phyloP scores from a whole-genome alignment of 2,888 invertebrate species.

The Helicoverpa assulta region DNA sequence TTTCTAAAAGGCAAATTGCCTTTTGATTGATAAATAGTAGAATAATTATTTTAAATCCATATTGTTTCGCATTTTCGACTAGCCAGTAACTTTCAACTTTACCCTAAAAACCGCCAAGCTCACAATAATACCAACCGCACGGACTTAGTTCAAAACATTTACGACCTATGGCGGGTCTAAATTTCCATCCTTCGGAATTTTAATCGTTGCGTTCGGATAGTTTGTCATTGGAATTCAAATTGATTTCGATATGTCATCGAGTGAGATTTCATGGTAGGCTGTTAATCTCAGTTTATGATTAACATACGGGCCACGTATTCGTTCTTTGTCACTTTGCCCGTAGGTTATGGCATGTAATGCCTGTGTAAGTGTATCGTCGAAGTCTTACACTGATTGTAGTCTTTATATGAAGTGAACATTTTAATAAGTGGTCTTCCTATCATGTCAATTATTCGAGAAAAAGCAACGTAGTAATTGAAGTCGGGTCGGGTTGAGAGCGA shows the following conservation, averaged over 20 bases:
- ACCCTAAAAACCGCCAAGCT: conserved; percentile 35
- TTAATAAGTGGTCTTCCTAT: background rate
- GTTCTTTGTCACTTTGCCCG: conserved; percentile 61
- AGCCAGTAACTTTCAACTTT: conserved; percentile 15
- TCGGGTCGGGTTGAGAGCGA: too few relatives aligned
- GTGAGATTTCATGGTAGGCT: conserved; percentile 71
- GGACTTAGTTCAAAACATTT: conserved; percentile 63
- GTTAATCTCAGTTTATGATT: conserved; percentile 72
- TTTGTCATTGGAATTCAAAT: conserved; percentile 73
- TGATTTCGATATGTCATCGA: conserved; percentile 70
- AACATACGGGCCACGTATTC: conserved; percentile 70
- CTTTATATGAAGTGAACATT: conserved; percentile 42
- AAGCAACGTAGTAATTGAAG: too few relatives aligned
- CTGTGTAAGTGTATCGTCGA: conserved; percentile 42
- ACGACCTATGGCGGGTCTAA: conserved; percentile 66
- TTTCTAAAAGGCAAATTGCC: background rate
- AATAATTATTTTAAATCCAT: background rate
- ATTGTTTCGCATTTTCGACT: background rate
- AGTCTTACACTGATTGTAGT: conserved; percentile 38
- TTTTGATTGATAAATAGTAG: background rate
- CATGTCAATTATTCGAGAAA: too few relatives aligned
- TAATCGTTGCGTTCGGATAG: conserved; percentile 60
- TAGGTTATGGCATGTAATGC: conserved; percentile 51
- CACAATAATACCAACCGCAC: conserved; percentile 50
- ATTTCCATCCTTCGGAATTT: conserved; percentile 70